phyloP scores from a whole-genome alignment of 2,113 vertebrate genomes.

The Ictalurus punctatus region DNA sequence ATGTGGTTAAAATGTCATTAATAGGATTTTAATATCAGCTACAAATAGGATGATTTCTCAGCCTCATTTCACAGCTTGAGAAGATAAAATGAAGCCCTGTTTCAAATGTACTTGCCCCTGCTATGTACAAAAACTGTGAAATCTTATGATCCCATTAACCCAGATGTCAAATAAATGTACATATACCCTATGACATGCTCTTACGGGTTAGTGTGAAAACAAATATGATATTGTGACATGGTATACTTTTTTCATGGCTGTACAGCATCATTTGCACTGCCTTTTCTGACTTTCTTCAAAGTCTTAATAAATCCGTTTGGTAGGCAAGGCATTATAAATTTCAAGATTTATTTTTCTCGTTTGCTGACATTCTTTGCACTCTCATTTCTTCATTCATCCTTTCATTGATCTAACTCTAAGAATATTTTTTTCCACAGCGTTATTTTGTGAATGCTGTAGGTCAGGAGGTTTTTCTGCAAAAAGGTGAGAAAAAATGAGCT shows the following conservation, averaged over 20 bases:
- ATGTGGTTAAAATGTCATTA: constrained; percentile 46
- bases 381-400: not conserved
- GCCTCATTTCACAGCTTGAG: not conserved
- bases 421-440: not conserved
- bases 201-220: not conserved
- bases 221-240: not conserved
- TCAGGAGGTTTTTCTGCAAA: constrained; percentile 3
- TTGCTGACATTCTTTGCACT: constrained; percentile 20
- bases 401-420: not conserved
- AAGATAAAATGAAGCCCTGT: not conserved
- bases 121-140: constrained; percentile 11
- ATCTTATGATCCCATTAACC: constrained; percentile 22
- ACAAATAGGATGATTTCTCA: constrained; percentile 31
- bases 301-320: not conserved
- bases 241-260: not conserved
- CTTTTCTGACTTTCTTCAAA: not conserved
- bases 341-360: not conserved
- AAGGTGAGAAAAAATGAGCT: constrained; percentile 12
- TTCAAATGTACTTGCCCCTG: not conserved
- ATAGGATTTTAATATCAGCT: constrained; percentile 35
- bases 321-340: not conserved
- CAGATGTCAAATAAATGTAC: not conserved
- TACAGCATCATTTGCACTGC: not conserved
- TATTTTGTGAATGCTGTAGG: not conserved
- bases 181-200: not conserved